phyloP scores from a whole-genome alignment of 2,888 invertebrate genomes.

The Dichetophora obliterata region DNA sequence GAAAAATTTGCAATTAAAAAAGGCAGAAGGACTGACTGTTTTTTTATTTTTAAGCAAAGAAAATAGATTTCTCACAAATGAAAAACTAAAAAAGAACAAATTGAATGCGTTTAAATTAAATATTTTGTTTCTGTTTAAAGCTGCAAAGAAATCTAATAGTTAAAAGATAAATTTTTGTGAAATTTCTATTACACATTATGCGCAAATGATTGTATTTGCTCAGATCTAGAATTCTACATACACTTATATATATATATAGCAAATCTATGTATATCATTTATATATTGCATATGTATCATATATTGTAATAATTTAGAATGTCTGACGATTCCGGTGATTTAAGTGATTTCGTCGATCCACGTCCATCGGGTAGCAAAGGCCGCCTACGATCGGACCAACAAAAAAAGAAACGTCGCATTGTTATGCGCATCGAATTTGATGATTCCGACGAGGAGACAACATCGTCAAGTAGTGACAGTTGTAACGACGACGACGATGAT shows the following conservation, averaged over 20 bases:
- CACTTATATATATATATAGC: constrained; percentile 29
- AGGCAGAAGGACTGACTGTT: background rate
- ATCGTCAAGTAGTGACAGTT: constrained; percentile 47
- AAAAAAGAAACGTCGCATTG: constrained; percentile 63
- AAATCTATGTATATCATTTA: constrained; percentile 49
- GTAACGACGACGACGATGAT: constrained; percentile 50
- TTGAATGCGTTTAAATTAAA: background rate
- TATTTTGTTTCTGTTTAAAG: background rate
- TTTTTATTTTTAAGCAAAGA: background rate
- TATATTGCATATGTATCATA: constrained; percentile 51
- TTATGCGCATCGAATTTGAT: constrained; percentile 68
- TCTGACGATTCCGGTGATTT: constrained; percentile 58
- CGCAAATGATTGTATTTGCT: constrained; percentile 19
- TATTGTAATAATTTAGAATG: constrained; percentile 52
- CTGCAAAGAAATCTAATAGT: constrained; percentile 1
- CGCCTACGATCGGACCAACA: constrained; percentile 43
- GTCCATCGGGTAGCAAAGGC: constrained; percentile 52
- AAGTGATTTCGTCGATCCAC: constrained; percentile 55
- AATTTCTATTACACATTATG: background rate
- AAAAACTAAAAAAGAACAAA: background rate
- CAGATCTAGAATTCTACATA: constrained; percentile 9
- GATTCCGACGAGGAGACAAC: constrained; percentile 59
- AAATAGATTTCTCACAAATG: background rate
- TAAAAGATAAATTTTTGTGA: constrained; percentile 11
- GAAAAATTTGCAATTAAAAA: constrained; percentile 40